A percentile compares a stretch with the other conserved stretches of the same genome.
Conservation (phyloP, 37 sponge, comb jelly and placozoan species). For the Petrosia ficiformis region DNA sequence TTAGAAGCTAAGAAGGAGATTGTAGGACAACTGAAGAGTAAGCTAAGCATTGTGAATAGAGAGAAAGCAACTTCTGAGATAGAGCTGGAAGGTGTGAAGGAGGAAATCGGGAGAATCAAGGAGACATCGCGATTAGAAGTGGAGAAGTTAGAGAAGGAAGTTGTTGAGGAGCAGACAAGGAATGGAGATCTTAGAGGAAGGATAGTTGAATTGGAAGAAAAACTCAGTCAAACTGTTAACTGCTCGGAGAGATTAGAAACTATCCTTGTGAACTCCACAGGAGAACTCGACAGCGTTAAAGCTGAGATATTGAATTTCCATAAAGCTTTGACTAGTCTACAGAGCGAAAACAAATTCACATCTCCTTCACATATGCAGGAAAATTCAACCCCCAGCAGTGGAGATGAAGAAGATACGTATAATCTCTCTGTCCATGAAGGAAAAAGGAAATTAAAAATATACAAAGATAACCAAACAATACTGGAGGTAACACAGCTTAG, state of each 20-base stretch:
- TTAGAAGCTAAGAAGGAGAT: slow-evolving; percentile 42
- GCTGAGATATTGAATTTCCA: slow-evolving; percentile 42
- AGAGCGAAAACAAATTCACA: background rate
- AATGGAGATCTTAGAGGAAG: slow-evolving; percentile 28
- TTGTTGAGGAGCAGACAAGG: slow-evolving; percentile 19
- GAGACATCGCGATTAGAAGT: slow-evolving; percentile 19
- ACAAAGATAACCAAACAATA: slow-evolving; percentile 44
- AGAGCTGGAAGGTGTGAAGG: slow-evolving; percentile 49
- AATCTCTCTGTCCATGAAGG: background rate
- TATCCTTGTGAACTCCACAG: slow-evolving; percentile 28
- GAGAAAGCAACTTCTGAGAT: slow-evolving; percentile 56
- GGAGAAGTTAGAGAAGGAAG: slow-evolving; percentile 47
- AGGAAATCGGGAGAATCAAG: slow-evolving; percentile 41
- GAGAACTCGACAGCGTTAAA: slow-evolving; percentile 24
- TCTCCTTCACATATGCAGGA: background rate
- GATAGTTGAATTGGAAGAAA: slow-evolving; percentile 22
- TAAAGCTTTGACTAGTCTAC: slow-evolving; percentile 23
- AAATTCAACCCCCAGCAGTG: background rate
- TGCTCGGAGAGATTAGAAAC: slow-evolving; percentile 30
- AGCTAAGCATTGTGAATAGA: slow-evolving; percentile 17
- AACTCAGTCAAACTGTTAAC: background rate
- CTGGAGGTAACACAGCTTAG: slow-evolving; percentile 23
- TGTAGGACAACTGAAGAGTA: slow-evolving; percentile 46
- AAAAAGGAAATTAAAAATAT: slow-evolving; percentile 27
- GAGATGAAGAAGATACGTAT: background rate